A percentile compares a stretch with the other conserved stretches of the same genome.
phyloP scores from a whole-genome alignment of 2,888 invertebrate genomes.

The Acleris literana region DNA sequence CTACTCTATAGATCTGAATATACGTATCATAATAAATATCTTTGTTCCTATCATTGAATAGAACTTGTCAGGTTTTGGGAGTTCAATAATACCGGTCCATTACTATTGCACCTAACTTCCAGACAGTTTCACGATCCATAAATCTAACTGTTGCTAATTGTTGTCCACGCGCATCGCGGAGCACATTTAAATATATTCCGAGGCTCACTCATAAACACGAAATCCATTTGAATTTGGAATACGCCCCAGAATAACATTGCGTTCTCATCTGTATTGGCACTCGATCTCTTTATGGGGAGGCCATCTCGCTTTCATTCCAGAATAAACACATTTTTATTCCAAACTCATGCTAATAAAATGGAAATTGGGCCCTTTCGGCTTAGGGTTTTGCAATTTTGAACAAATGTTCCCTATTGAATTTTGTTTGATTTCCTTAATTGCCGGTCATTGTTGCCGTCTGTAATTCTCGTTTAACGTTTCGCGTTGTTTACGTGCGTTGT shows the following conservation, averaged over 20 bases:
- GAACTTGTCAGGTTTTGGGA: too few relatives aligned
- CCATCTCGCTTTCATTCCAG: constrained; percentile 70
- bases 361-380: constrained; percentile 75
- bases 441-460: constrained; percentile 46
- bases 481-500: constrained; percentile 31
- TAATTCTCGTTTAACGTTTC: constrained; percentile 34
- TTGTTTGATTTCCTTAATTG: constrained; percentile 74
- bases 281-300: constrained; percentile 66
- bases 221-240: constrained; percentile 58
- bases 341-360: constrained; percentile 79
- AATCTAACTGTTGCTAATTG: constrained; percentile 21
- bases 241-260: constrained; percentile 56
- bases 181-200: constrained; percentile 24
- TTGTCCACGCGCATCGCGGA: constrained; percentile 4
- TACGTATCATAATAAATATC: too few relatives aligned
- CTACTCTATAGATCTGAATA: too few relatives aligned
- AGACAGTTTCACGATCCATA: constrained; percentile 13
- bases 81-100: too few relatives aligned
- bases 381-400: constrained; percentile 72
- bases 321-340: constrained; percentile 80
- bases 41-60: too few relatives aligned
- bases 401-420: constrained; percentile 77
- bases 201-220: constrained; percentile 39
- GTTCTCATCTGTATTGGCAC: constrained; percentile 64
- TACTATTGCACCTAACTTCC: not conserved